Evolutionary conservation across 2,113 vertebrate genomes (phyloP).

Genomic region (Hypanus sabinus): DNA sequence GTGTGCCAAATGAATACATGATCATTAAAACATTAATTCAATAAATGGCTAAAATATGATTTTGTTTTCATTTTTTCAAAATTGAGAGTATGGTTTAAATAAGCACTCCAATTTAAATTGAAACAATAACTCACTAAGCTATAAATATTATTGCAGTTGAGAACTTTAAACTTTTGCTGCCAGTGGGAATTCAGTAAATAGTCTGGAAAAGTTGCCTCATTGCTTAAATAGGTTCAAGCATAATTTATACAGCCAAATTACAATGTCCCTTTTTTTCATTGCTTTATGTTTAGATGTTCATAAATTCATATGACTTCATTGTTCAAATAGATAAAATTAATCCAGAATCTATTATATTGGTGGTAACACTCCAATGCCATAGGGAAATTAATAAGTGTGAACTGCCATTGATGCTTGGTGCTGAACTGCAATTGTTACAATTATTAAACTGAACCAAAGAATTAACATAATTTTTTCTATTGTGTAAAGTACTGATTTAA

Average conservation of each 20-base stretch:
- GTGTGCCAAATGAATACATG: background rate
- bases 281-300: background rate
- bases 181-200: background rate
- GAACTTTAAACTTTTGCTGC: background rate
- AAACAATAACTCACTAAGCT: background rate
- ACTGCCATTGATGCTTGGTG: background rate
- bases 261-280: background rate
- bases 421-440: background rate
- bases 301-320: background rate
- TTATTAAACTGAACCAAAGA: background rate
- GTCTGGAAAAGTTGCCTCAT: background rate
- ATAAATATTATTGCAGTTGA: background rate
- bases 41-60: constrained; percentile 4
- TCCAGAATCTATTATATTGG: background rate
- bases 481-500: background rate
- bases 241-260: background rate
- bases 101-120: background rate
- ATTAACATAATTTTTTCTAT: background rate
- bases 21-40: background rate
- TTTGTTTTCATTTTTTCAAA: background rate
- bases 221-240: background rate
- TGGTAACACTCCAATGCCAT: background rate
- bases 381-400: background rate
- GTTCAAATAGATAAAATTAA: background rate
- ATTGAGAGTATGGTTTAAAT: background rate